phyloP scores from a whole-genome alignment of 2,888 invertebrate species.

The Catonia carolina region DNA sequence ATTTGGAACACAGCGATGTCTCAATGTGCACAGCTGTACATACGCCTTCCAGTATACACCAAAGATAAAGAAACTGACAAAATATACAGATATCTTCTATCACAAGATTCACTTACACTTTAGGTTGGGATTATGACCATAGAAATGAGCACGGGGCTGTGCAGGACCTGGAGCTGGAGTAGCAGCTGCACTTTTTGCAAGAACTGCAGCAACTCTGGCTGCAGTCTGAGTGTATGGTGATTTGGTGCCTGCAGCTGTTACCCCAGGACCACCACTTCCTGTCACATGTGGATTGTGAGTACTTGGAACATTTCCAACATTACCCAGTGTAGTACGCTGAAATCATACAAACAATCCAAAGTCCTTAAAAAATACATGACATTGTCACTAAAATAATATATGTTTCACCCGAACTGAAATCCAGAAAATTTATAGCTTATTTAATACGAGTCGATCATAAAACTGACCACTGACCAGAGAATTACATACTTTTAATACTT shows the following conservation, averaged over 20 bases:
- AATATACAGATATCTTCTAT: no score
- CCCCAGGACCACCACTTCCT: constrained; percentile 16
- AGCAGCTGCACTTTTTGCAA: constrained; percentile 37
- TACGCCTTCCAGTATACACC: no score
- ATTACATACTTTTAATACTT: no score
- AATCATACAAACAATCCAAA: constrained; percentile 8
- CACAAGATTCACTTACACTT: constrained; percentile 55
- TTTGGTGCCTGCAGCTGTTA: constrained; percentile 21
- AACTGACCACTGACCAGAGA: no score
- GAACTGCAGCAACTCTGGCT: constrained; percentile 36
- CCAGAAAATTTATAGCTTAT: no score
- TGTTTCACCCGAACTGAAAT: no score
- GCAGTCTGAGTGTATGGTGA: constrained; percentile 33
- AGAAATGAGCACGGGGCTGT: constrained; percentile 67
- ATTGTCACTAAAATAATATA: no score
- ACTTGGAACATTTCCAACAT: constrained; percentile 19
- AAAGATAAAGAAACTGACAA: no score
- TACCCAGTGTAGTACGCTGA: constrained; percentile 32
- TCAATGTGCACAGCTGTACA: no score
- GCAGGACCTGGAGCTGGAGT: constrained; percentile 47
- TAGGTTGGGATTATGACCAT: constrained; percentile 87
- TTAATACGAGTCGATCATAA: no score
- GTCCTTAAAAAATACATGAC: no score
- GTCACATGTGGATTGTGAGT: not conserved
- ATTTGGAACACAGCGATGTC: no score